Evolutionary conservation across 2,113 vertebrate genomes (phyloP).

Genomic region (Ptyas mucosa): DNA sequence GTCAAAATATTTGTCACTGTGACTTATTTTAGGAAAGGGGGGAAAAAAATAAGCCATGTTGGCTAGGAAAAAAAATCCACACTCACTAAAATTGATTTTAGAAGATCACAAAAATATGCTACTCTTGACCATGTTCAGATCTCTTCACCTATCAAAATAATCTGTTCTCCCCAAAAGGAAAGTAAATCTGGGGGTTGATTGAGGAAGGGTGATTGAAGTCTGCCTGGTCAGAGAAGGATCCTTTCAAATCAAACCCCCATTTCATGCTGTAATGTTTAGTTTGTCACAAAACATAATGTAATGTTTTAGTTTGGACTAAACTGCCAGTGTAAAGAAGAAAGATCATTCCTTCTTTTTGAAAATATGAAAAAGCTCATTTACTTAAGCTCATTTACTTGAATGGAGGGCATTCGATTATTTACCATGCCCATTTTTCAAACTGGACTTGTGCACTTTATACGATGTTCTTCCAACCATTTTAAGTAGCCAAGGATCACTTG

Average conservation of each 20-base stretch:
- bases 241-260: background rate
- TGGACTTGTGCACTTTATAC: background rate
- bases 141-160: background rate
- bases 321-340: background rate
- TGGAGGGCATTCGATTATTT: background rate
- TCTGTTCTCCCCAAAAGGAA: background rate
- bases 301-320: background rate
- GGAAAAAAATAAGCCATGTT: background rate
- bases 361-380: background rate
- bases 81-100: background rate
- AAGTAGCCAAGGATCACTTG: background rate
- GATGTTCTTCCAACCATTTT: background rate
- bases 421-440: background rate
- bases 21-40: background rate
- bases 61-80: background rate
- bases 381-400: background rate
- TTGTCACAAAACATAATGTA: background rate
- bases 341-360: background rate
- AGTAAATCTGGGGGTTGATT: background rate
- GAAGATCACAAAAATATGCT: background rate
- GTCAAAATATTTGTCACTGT: background rate
- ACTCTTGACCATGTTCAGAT: background rate
- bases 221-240: background rate
- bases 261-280: background rate
- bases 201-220: background rate